Evolutionary conservation across 2,113 vertebrate genomes (phyloP).

Genomic region (Bubalus kerabau): DNA sequence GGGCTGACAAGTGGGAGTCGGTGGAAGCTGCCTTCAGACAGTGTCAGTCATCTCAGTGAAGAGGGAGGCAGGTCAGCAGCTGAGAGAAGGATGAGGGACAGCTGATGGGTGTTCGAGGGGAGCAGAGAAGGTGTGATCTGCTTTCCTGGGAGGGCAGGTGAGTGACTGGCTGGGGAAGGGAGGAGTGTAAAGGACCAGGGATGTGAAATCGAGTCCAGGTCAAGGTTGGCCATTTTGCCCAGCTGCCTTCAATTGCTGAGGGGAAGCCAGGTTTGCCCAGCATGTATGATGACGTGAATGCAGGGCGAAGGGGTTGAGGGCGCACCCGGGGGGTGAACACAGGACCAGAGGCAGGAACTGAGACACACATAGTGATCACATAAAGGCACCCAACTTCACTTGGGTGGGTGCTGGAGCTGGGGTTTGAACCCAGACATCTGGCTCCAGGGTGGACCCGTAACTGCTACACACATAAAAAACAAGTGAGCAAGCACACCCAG

Average conservation of each 20-base stretch:
- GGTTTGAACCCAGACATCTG: neutral
- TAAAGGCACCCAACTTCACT: neutral
- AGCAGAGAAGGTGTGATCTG: neutral
- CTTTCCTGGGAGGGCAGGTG: neutral
- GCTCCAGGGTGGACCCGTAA: neutral
- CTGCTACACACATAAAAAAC: fast-evolving
- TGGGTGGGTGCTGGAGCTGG: neutral
- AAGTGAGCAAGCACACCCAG: neutral
- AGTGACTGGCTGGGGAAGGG: no score
- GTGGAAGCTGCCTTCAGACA: neutral
- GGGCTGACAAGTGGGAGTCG: fast-evolving
- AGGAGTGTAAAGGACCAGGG: neutral
- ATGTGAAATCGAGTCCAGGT: neutral
- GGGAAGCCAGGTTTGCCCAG: fast-evolving
- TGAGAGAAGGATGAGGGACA: neutral
- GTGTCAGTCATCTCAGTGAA: neutral
- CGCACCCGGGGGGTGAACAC: fast-evolving
- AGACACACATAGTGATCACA: neutral
- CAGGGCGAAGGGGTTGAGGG: fast-evolving
- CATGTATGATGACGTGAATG: fast-evolving
- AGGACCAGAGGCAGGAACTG: neutral
- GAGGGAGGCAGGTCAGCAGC: neutral
- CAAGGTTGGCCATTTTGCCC: neutral
- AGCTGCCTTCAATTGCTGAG: neutral
- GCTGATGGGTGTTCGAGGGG: no score